phyloP scores from a whole-genome alignment of 2,113 vertebrate species.

The Cyphomyrus discorhynchus region DNA sequence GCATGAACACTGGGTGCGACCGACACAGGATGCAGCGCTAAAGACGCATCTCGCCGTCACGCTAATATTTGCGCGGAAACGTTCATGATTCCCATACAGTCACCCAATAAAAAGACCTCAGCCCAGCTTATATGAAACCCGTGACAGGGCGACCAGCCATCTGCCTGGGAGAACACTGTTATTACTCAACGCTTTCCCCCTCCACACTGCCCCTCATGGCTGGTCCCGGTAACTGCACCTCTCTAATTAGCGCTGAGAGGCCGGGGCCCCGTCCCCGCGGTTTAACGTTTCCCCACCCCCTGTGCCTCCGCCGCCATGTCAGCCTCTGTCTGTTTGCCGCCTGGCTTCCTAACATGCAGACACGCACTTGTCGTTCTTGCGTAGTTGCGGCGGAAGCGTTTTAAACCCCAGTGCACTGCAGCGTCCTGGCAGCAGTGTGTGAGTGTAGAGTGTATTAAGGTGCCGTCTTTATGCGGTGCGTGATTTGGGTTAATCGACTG shows the following conservation, averaged over 20 bases:
- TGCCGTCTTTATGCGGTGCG: background rate
- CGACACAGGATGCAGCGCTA: background rate
- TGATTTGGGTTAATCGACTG: background rate
- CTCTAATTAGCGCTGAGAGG: slow-evolving; percentile 4
- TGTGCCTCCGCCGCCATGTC: background rate
- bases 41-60: background rate
- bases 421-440: background rate
- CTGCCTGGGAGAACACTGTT: slow-evolving; percentile 27
- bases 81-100: background rate
- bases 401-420: background rate
- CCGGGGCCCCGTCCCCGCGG: background rate
- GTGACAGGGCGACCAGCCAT: slow-evolving; percentile 21
- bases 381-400: background rate
- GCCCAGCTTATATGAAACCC: background rate
- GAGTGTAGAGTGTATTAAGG: background rate
- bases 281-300: background rate
- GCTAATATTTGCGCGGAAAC: background rate
- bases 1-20: background rate
- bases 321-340: background rate
- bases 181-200: slow-evolving; percentile 37
- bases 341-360: background rate
- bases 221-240: background rate
- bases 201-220: slow-evolving; percentile 4
- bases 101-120: background rate
- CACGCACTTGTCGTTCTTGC: background rate